Evolutionary conservation across 2,113 vertebrate species (phyloP).

Genomic region (Prionailurus viverrinus): DNA sequence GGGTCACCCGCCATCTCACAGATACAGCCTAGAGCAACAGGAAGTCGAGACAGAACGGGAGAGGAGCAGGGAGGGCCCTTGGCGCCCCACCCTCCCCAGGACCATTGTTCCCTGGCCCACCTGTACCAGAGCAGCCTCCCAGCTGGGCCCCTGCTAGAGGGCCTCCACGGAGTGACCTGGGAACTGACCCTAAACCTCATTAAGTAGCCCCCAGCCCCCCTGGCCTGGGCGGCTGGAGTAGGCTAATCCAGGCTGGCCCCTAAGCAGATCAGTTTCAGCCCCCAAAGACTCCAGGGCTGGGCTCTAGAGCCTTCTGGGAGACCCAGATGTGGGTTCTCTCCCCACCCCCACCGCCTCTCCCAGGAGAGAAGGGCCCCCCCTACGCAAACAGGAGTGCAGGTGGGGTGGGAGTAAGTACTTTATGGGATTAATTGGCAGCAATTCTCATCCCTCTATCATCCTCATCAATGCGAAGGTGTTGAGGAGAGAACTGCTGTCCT

Average conservation of each 20-base stretch:
- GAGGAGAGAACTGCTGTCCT: slow-evolving; percentile 65
- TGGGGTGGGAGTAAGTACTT: slow-evolving; percentile 93
- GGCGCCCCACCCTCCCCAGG: neutral
- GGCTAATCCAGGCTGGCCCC: slow-evolving; percentile 69
- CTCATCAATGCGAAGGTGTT: slow-evolving; percentile 82
- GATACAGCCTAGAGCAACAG: neutral
- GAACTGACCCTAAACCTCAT: slow-evolving; percentile 57
- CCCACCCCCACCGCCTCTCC: neutral
- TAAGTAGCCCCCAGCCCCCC: slow-evolving; percentile 69
- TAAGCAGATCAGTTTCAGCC: slow-evolving; percentile 79
- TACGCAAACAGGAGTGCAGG: slow-evolving; percentile 83
- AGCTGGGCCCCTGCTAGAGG: slow-evolving; percentile 87
- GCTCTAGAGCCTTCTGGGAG: neutral
- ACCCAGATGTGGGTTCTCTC: neutral
- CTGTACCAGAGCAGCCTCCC: slow-evolving; percentile 87
- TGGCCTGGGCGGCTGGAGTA: neutral
- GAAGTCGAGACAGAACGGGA: neutral
- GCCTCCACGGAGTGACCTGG: slow-evolving; percentile 55
- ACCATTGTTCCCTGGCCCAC: slow-evolving; percentile 49
- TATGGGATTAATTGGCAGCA: slow-evolving; percentile 93
- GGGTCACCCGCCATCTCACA: neutral
- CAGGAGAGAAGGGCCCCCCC: neutral
- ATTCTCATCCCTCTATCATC: slow-evolving; percentile 89
- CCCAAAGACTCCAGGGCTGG: neutral
- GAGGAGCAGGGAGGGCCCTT: neutral